Evolutionary conservation across 2,888 invertebrate genomes (phyloP), one percentile per base, ranked within the genome.

Genomic region (Pogonocherus hispidulus): DNA sequence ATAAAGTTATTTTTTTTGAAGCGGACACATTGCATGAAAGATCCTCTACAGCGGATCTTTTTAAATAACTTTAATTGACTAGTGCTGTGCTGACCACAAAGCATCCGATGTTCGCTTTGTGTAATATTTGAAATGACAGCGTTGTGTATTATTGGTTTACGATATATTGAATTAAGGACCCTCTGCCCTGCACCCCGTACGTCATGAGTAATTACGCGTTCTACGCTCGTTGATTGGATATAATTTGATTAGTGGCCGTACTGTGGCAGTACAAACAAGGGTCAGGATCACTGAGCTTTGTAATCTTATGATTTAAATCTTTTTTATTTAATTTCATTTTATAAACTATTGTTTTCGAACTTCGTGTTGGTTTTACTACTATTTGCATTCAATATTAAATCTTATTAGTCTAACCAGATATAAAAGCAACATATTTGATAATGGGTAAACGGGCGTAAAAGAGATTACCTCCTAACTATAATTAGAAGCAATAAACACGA

Each of bases 191-290:
- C 71, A 54, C 71, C 73, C 72, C 66, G 78, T 78, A 80, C 82
- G 84, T 84, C 84, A 82, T 78, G 80, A 82, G 78, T 84, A 83
- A 84, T 84, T 84, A 84, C 83, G 74, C 79, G 79, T 81, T 78
- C 80, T 81, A 79, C 80, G 80, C 78, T 82, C 79, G 83, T 80
- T 84, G 84, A 84, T 84, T 84, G 84, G 83, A 82, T 78, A 77
- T 84, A 84, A 84, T 82, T 78, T 74, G 79, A 83, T 84, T 84
- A 84, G 84, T 83, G 83, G 84, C 83, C 80, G 80, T 81, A 79
- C 81, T 81, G 81, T 81, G 81, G 83, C 82, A 80, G 79, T 83
- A 80, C 83, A 84, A 84, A 84, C 83, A 84, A 82, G 83, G 84
- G 84, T 83, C 81, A 81, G 79, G 78, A 75, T 77, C 70, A 74